phyloP scores from a whole-genome alignment of 1,140 invertebrate genomes.

The Notospermus geniculatus region DNA sequence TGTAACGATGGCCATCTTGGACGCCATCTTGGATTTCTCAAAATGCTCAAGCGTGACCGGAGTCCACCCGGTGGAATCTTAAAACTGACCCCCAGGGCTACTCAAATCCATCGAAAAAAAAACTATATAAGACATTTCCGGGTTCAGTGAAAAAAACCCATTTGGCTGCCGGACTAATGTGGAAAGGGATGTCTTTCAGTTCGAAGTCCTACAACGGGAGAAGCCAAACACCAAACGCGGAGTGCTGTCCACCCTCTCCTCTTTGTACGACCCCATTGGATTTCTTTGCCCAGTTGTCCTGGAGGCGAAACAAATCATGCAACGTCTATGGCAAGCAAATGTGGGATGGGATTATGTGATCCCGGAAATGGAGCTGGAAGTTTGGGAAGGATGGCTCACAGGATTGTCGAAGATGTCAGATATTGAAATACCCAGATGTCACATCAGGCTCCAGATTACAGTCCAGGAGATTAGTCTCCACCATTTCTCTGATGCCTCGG shows the following conservation, averaged over 20 bases:
- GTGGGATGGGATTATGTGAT: no score
- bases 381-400: slow-evolving; percentile 12
- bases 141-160: no score
- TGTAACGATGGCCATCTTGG: no score
- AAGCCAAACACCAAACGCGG: slow-evolving; percentile 11
- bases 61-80: no score
- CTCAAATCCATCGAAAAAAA: no score
- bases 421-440: slow-evolving; percentile 9
- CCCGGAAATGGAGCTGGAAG: neutral
- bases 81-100: no score
- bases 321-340: slow-evolving; percentile 12
- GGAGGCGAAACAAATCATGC: slow-evolving; percentile 13
- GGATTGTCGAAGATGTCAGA: slow-evolving; percentile 10
- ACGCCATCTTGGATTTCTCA: no score
- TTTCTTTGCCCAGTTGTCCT: slow-evolving; percentile 17
- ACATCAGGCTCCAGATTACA: neutral
- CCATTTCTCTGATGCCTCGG: slow-evolving; percentile 7
- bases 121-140: no score
- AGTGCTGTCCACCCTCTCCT: slow-evolving; percentile 15
- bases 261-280: slow-evolving; percentile 21
- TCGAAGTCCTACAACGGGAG: no score
- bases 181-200: no score
- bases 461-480: neutral
- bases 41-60: no score
- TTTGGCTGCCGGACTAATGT: no score